Evolutionary conservation across 2,113 vertebrate species (phyloP).

Genomic region (Gallinago paraguaiae): DNA sequence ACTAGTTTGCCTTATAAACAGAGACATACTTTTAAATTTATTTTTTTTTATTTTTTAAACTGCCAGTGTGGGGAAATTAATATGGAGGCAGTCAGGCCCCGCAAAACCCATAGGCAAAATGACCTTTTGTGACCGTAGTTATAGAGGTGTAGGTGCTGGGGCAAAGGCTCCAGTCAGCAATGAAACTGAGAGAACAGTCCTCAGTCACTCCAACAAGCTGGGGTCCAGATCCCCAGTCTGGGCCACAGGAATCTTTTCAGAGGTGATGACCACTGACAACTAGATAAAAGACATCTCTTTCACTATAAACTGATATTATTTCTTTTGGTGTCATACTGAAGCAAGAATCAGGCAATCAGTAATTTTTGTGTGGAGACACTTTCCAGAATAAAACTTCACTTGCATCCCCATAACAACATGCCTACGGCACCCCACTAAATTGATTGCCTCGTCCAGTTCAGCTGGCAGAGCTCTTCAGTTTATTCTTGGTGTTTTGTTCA

Average conservation of each 20-base stretch:
- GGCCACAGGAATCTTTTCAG: neutral
- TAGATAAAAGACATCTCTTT: neutral
- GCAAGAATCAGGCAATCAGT: neutral
- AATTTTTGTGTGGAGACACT: neutral
- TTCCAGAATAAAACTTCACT: neutral
- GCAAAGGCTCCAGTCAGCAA: neutral
- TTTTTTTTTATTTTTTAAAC: neutral
- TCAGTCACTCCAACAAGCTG: neutral
- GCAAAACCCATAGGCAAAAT: neutral
- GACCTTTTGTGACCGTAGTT: neutral
- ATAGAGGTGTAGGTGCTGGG: neutral
- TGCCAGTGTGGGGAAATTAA: neutral
- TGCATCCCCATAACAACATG: neutral
- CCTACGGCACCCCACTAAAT: neutral
- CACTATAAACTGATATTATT: neutral
- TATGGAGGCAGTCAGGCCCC: neutral
- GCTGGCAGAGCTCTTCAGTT: neutral
- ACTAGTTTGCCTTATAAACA: neutral
- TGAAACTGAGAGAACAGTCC: neutral
- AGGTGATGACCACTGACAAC: neutral
- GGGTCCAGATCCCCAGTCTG: neutral
- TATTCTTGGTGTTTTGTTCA: neutral
- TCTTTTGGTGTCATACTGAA: neutral
- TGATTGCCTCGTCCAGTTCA: neutral
- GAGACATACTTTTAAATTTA: rapidly evolving